Evolutionary conservation across 2,888 invertebrate genomes (phyloP).

Genomic region (Ecdyonurus torrentis): DNA sequence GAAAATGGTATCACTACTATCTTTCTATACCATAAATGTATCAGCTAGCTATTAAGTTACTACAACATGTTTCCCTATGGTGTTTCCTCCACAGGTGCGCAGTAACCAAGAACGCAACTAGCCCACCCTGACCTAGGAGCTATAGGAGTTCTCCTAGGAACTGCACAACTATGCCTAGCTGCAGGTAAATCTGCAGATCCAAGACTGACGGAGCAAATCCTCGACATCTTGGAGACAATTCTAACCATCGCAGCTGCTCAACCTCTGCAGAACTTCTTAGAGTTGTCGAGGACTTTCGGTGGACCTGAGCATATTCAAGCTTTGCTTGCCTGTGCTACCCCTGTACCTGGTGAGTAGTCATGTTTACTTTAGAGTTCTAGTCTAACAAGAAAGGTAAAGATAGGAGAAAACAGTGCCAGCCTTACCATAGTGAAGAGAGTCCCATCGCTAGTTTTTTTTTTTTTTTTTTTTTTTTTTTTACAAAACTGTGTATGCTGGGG

Average conservation of each 20-base stretch:
- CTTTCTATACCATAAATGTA: too few relatives aligned
- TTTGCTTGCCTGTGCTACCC: conserved; percentile 60
- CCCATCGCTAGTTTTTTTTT: too few relatives aligned
- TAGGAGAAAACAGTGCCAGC: too few relatives aligned
- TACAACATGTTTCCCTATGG: too few relatives aligned
- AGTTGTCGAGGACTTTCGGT: conserved; percentile 77
- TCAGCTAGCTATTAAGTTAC: too few relatives aligned
- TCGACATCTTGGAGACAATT: conserved; percentile 92
- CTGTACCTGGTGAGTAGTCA: conserved; percentile 20
- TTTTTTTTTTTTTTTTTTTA: too few relatives aligned
- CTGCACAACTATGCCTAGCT: conserved; percentile 43
- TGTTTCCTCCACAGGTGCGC: conserved; percentile 35
- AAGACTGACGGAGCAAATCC: conserved; percentile 72
- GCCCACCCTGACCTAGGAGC: conserved; percentile 73
- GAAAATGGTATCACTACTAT: too few relatives aligned
- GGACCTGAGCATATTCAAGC: conserved; percentile 79
- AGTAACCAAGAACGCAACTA: conserved; percentile 76
- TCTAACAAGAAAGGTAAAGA: too few relatives aligned
- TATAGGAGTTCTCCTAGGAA: conserved; percentile 65
- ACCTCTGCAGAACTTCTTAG: conserved; percentile 61
- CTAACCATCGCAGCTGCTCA: conserved; percentile 81
- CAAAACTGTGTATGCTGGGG: too few relatives aligned
- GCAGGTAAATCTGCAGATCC: conserved; percentile 28
- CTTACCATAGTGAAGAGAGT: too few relatives aligned
- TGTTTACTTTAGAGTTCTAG: too few relatives aligned